Percentiles rank a stretch among this genome's conserved stretches.
phyloP scores from a whole-genome alignment of 2,113 vertebrate genomes.

The Lophura nycthemera region DNA sequence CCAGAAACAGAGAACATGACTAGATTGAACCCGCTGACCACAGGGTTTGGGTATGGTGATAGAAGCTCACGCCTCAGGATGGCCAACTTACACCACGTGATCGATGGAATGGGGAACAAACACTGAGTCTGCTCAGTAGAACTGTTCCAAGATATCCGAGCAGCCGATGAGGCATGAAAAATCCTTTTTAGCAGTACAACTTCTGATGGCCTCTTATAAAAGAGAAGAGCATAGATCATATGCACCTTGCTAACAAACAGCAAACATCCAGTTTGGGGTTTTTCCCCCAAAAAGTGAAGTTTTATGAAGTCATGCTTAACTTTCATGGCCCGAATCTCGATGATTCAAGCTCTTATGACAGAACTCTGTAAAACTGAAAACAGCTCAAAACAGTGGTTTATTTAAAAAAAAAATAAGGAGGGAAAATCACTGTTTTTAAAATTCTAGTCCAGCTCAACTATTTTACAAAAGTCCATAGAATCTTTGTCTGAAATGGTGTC shows the following conservation, averaged over 20 bases:
- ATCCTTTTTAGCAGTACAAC: background rate
- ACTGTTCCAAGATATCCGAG: background rate
- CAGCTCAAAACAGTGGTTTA: background rate
- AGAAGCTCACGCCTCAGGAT: background rate
- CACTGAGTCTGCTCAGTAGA: background rate
- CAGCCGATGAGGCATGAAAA: background rate
- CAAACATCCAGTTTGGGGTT: background rate
- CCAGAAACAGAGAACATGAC: slow-evolving; percentile 27
- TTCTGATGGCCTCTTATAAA: background rate
- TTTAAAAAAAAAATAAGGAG: background rate
- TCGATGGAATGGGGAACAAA: background rate
- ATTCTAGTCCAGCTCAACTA: background rate
- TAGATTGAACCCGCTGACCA: slow-evolving; percentile 21
- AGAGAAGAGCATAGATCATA: background rate
- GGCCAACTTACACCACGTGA: background rate
- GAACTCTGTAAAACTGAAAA: background rate
- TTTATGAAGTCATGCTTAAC: background rate
- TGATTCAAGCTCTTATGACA: background rate
- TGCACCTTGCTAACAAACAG: background rate
- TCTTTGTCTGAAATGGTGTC: background rate
- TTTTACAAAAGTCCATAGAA: background rate
- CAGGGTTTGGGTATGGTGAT: background rate
- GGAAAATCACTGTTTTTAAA: background rate
- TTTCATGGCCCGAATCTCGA: background rate
- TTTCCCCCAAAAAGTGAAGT: background rate